These are phyloP conservation scores for Malacosoma neustria DNA, from an alignment of 2,888 invertebrate genomes.

Conservation along the genomic window DNA sequence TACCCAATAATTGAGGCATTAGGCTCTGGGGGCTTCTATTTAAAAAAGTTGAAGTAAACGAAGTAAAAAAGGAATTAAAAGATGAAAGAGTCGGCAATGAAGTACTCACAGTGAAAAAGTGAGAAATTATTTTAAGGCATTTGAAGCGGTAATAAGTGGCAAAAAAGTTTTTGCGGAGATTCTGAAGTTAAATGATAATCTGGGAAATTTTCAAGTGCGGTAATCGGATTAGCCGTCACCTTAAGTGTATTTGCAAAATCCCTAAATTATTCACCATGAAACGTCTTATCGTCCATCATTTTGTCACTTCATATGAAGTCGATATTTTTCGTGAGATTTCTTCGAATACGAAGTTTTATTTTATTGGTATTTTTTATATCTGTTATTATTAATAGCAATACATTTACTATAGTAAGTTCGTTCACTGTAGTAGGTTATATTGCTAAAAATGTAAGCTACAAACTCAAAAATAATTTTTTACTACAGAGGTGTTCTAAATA, in stretches of 20 bases:
- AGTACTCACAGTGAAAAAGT: constrained; percentile 44
- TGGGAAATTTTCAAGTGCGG: constrained; percentile 40
- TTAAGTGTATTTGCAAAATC: constrained; percentile 36
- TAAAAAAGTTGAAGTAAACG: constrained; percentile 38
- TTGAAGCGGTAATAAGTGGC: constrained; percentile 49
- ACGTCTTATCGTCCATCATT: constrained; percentile 31
- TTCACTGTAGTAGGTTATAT: too few relatives aligned
- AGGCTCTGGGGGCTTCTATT: constrained; percentile 27
- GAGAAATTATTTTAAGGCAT: constrained; percentile 52
- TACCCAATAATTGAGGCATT: constrained; percentile 35
- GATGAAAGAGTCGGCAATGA: constrained; percentile 51
- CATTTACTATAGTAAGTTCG: too few relatives aligned
- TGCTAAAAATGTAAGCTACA: too few relatives aligned
- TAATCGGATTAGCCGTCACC: constrained; percentile 45
- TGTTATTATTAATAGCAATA: too few relatives aligned
- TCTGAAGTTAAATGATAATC: constrained; percentile 52
- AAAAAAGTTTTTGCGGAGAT: constrained; percentile 45
- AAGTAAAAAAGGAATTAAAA: constrained; percentile 47
- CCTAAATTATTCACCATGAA: constrained; percentile 36
- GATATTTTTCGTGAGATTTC: too few relatives aligned
- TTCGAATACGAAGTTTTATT: too few relatives aligned
- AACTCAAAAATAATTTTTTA: too few relatives aligned
- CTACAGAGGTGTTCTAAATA: too few relatives aligned
- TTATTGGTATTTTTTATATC: too few relatives aligned
- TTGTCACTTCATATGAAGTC: constrained; percentile 23